Evolutionary conservation across 1,140 invertebrate species (phyloP).

Genomic region (Eueides isabella): DNA sequence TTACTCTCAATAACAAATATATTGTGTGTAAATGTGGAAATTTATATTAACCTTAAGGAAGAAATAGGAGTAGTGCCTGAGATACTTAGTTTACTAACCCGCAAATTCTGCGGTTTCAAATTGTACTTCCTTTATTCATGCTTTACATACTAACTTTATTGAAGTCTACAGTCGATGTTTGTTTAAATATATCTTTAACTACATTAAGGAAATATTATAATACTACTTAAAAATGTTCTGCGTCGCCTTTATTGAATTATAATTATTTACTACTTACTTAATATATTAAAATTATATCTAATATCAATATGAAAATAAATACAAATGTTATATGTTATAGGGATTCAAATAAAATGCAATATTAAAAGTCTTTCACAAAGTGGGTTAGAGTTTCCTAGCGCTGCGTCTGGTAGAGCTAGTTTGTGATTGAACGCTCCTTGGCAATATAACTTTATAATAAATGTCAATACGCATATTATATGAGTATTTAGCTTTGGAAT

Average conservation of each 20-base stretch:
- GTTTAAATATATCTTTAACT: neutral
- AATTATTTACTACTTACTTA: neutral
- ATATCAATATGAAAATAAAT: no score
- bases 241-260: neutral
- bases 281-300: neutral
- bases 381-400: no score
- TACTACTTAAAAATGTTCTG: neutral
- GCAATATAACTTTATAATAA: no score
- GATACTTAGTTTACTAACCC: constrained; percentile 22
- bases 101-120: constrained; percentile 19
- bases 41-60: constrained; percentile 18
- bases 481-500: no score
- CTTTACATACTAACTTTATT: neutral
- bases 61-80: constrained; percentile 14
- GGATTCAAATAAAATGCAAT: no score
- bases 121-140: neutral
- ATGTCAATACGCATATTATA: no score
- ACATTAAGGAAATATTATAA: neutral
- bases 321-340: no score
- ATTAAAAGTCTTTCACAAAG: no score
- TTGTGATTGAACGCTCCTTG: no score
- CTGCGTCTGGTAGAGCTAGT: no score
- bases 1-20: neutral
- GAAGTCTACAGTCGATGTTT: neutral
- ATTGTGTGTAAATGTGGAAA: constrained; percentile 11